These are phyloP conservation scores for Rhabdophis nuchalis DNA, from an alignment of 2,797 vertebrate genomes.

Conservation along the genomic window DNA sequence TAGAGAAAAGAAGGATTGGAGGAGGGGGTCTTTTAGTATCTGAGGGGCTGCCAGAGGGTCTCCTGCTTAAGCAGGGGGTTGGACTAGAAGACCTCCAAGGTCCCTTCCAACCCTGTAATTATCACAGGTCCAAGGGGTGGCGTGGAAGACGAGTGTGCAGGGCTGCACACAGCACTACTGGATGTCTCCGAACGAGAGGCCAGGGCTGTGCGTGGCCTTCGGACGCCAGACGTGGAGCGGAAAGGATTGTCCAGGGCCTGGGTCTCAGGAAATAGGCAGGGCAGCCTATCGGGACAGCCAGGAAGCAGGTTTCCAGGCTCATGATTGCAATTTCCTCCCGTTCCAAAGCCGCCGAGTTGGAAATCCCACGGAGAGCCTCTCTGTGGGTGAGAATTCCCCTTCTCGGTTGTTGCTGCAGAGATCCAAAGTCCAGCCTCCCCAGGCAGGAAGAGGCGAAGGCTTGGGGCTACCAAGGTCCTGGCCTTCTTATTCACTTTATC, in stretches of 20 bases:
- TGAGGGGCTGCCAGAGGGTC: background rate
- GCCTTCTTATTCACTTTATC: background rate
- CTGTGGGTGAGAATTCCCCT: background rate
- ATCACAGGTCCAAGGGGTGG: background rate
- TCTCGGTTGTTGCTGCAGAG: background rate
- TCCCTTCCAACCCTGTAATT: background rate
- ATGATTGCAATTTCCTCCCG: constrained; percentile 44
- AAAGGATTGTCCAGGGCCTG: background rate
- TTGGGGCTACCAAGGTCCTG: background rate
- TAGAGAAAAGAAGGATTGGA: background rate
- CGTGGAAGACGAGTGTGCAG: background rate
- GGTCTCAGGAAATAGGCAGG: constrained; percentile 31
- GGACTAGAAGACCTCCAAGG: background rate
- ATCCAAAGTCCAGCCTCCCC: background rate
- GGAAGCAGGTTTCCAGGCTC: constrained; percentile 49
- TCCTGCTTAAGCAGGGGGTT: background rate
- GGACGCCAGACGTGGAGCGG: background rate
- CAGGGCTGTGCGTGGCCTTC: background rate
- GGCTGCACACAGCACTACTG: background rate
- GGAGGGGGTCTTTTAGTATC: background rate
- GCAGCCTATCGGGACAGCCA: constrained; percentile 29
- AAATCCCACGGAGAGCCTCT: background rate
- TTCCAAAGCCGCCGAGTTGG: background rate
- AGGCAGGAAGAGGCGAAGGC: no score
- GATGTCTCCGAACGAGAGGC: background rate